Percentiles rank a stretch among this genome's conserved stretches.
Conservation (phyloP, 2,113 vertebrate genomes). For the Aix galericulata region DNA sequence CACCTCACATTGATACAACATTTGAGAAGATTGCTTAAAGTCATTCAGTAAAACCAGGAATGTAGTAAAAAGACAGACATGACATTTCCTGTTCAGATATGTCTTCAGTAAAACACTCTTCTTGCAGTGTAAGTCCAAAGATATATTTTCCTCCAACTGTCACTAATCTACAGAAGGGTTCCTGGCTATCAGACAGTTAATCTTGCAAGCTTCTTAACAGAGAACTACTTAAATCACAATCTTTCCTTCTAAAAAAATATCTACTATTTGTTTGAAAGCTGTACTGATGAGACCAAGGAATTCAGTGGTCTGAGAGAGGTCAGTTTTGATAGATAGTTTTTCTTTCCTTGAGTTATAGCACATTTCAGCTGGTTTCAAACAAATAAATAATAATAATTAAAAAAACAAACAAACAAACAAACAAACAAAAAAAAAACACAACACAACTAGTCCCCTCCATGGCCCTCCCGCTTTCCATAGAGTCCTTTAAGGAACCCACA, state of each 20-base stretch:
- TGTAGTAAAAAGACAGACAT: not conserved
- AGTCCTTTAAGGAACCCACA: not conserved
- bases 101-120: not conserved
- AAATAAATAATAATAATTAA: too few relatives aligned
- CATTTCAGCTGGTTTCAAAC: not conserved
- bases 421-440: too few relatives aligned
- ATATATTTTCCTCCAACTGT: fast-evolving
- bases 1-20: not conserved
- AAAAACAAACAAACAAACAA: too few relatives aligned
- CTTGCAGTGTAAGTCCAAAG: not conserved
- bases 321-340: not conserved
- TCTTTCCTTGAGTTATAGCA: not conserved
- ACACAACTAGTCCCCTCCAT: too few relatives aligned
- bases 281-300: not conserved
- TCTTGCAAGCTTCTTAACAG: not conserved
- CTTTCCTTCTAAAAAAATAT: not conserved
- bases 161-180: not conserved
- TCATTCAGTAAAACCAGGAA: not conserved
- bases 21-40: not conserved
- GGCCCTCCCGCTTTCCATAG: not conserved
- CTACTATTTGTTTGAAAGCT: not conserved
- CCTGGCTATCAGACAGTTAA: not conserved
- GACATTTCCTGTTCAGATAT: not conserved
- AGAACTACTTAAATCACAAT: not conserved
- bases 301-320: not conserved